Base-by-base conservation (phyloP, 2,888 invertebrate species). In the Eupithecia pulchellata region DNA sequence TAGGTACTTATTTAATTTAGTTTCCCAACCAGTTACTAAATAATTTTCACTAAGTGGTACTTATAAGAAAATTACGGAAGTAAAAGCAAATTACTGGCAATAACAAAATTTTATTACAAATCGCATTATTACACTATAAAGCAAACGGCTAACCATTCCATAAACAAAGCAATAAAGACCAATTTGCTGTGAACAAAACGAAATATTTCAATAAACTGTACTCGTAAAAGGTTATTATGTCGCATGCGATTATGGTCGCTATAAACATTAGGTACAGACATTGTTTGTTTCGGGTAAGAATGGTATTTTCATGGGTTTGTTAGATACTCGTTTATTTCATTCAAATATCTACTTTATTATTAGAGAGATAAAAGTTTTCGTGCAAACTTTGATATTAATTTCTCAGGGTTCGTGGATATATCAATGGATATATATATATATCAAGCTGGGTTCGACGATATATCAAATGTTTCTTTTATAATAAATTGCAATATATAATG, bases 171-270 rank as follows among this genome's bases (percentile, higher is more conserved):
- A 70, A 76, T 77, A 79, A 75, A 71, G 69, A 60, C 71, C 75
- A 77, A 72, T 76, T 73, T 78, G 30, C 66, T 73, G 66, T 75
- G 76, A 66, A 68, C 72, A 75, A 73, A 76, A 78, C 76, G 73
- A 77, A 77, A 74, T 75, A 75, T 76, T 77, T 78, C 77, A 78
- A 76, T 78, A 74, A 71, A 69, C 64, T 64, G 71, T 36, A 65
- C 74, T 78, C 77, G 74, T 79, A 77, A 79, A 78, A 73, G 72
- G 61, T 64, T 73, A 72, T 69, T 67, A 73, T 70, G 69, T 69
- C 68, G 71, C 71, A 74, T 68, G 76, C 72, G 73, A 74, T 67
- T 77, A 42, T 74, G 60, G 62, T 20, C 39, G 72, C 58, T 60
- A 60, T 60, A 60, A 60, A 60, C 58, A 60, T 69, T 75, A 25